Percentiles rank a stretch among this genome's conserved stretches.
Evolutionary conservation across 2,797 vertebrate genomes (phyloP).

Genomic region (Lophura swinhoii): DNA sequence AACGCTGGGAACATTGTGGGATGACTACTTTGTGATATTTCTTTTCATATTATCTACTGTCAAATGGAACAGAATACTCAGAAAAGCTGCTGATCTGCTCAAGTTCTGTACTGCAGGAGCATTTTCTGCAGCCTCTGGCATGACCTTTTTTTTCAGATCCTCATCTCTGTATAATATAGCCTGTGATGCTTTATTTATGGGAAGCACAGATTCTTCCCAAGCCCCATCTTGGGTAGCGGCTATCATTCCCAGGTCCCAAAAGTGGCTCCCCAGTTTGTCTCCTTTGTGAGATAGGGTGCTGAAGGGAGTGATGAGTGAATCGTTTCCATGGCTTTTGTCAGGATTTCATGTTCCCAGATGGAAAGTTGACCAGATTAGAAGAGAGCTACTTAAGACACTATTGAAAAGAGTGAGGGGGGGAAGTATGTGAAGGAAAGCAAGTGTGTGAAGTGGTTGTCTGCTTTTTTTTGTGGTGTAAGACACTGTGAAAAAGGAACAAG

Average conservation of each 20-base stretch:
- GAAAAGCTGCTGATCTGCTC: background rate
- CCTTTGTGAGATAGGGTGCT: background rate
- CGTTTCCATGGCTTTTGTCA: background rate
- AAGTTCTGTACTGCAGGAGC: background rate
- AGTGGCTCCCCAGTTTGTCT: background rate
- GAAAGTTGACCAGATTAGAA: background rate
- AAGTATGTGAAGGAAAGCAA: background rate
- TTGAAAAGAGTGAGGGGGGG: background rate
- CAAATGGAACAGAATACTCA: background rate
- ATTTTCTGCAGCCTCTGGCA: background rate
- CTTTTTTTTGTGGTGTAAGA: background rate
- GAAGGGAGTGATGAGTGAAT: background rate
- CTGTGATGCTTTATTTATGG: background rate
- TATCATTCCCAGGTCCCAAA: background rate
- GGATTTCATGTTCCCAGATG: background rate
- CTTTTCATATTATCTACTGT: background rate
- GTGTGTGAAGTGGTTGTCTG: background rate
- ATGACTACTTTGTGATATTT: background rate
- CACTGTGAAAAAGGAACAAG: background rate
- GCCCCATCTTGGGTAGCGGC: background rate
- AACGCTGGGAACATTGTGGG: background rate
- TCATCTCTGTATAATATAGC: background rate
- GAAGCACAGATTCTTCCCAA: background rate
- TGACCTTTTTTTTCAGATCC: background rate
- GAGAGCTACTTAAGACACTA: background rate